Conservation (phyloP, 2,888 invertebrate species). For the Tiliacea citrago region DNA sequence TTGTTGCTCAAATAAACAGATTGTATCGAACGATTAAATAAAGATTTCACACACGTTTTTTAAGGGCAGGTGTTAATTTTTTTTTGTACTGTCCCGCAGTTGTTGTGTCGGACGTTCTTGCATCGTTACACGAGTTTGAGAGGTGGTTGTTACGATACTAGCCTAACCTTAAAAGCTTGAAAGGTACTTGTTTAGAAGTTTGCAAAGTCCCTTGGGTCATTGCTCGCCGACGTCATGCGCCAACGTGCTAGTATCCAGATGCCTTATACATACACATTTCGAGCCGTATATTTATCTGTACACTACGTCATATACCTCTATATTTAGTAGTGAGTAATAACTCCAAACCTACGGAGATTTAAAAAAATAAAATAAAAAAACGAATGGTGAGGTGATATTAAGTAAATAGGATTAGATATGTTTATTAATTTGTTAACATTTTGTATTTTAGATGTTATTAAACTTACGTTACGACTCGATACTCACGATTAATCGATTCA, state of each 20-base stretch:
- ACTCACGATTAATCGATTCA: too few relatives aligned
- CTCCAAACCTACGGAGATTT: constrained; percentile 17
- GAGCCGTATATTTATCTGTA: constrained; percentile 73
- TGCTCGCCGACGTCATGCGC: constrained; percentile 68
- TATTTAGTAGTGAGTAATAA: constrained; percentile 72
- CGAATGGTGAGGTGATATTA: constrained; percentile 33
- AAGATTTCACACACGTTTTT: constrained; percentile 43
- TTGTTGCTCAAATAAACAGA: constrained; percentile 16
- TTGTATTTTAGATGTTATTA: constrained; percentile 24
- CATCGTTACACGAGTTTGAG: not conserved
- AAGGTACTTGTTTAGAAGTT: not conserved
- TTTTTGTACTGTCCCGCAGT: constrained; percentile 8
- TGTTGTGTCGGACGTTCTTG: constrained; percentile 16
- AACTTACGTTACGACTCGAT: too few relatives aligned
- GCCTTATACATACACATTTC: constrained; percentile 74
- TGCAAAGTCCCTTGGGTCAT: constrained; percentile 58
- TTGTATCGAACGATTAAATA: constrained; percentile 22
- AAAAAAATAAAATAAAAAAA: constrained; percentile 21
- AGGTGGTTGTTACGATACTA: constrained; percentile 10
- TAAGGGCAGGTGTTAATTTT: constrained; percentile 61
- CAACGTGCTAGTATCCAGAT: constrained; percentile 75
- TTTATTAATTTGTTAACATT: constrained; percentile 44
- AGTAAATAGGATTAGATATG: constrained; percentile 35
- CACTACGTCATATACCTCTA: constrained; percentile 73
- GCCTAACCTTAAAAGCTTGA: not conserved